Evolutionary conservation across 2,797 vertebrate species (phyloP).

Genomic region (Sebastolobus altivelis): DNA sequence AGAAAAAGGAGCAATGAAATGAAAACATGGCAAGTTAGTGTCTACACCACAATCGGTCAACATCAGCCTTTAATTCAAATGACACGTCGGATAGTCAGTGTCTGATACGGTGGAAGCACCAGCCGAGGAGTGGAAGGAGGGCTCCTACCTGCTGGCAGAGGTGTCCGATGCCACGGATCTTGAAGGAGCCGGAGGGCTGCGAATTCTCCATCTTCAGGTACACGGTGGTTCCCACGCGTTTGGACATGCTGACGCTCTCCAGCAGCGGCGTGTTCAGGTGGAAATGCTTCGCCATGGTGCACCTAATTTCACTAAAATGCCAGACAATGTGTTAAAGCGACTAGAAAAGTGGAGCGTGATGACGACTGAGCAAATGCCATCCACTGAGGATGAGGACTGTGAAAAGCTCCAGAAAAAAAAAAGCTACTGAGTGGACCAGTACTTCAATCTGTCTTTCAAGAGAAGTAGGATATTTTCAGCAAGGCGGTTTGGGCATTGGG

Average conservation of each 20-base stretch:
- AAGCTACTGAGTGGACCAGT: background rate
- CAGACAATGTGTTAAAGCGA: background rate
- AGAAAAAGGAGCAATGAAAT: background rate
- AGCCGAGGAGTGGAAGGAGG: fast-evolving
- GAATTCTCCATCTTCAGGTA: conserved; percentile 93
- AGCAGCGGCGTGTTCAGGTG: conserved; percentile 88
- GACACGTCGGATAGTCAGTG: background rate
- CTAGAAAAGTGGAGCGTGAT: background rate
- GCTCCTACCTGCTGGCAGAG: conserved; percentile 90
- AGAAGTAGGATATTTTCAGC: background rate
- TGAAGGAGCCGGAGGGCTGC: conserved; percentile 94
- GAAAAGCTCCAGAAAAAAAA: background rate
- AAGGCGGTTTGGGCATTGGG: background rate
- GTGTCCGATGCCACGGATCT: conserved; percentile 93
- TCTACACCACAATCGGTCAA: background rate
- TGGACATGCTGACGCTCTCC: conserved; percentile 89
- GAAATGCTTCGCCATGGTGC: conserved; percentile 81
- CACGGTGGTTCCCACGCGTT: conserved; percentile 80
- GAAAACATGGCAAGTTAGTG: background rate
- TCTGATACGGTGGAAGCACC: background rate
- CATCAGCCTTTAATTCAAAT: background rate
- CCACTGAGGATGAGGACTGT: background rate
- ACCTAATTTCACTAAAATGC: background rate
- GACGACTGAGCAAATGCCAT: background rate
- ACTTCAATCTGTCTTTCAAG: background rate